These are phyloP conservation scores for Micromesistius poutassou DNA, from an alignment of 2,797 vertebrate species.

Conservation along the genomic window DNA sequence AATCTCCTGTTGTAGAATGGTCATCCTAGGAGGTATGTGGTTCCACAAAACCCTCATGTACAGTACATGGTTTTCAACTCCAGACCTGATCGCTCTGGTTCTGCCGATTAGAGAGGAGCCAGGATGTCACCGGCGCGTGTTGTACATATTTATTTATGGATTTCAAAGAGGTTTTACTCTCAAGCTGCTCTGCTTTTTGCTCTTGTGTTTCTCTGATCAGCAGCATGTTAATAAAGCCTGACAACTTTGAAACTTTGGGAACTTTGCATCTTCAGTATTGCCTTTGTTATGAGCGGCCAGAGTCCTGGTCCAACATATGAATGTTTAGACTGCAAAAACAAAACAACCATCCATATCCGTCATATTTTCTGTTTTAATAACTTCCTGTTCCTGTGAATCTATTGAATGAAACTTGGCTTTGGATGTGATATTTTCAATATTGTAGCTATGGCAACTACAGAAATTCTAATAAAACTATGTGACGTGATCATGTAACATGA, in stretches of 20 bases:
- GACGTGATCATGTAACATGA: slow-evolving; percentile 25
- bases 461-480: slow-evolving; percentile 65
- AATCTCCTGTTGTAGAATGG: neutral
- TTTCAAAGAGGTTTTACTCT: slow-evolving; percentile 39
- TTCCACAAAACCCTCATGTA: neutral
- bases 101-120: slow-evolving; percentile 11
- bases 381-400: slow-evolving; percentile 44
- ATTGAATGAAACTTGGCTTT: slow-evolving; percentile 66
- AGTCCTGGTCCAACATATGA: slow-evolving; percentile 56
- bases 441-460: slow-evolving; percentile 67
- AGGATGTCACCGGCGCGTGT: slow-evolving; percentile 36
- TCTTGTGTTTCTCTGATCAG: slow-evolving; percentile 34
- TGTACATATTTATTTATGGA: slow-evolving; percentile 64
- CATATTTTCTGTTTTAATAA: slow-evolving; percentile 56
- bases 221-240: slow-evolving; percentile 73
- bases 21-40: neutral
- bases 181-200: neutral
- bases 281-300: slow-evolving; percentile 65
- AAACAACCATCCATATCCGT: slow-evolving; percentile 55
- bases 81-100: slow-evolving; percentile 36
- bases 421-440: slow-evolving; percentile 71
- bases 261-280: slow-evolving; percentile 30
- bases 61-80: slow-evolving; percentile 51
- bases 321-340: slow-evolving; percentile 59
- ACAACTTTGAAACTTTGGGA: slow-evolving; percentile 45